Percentiles rank a stretch among this genome's conserved stretches.
phyloP scores from a whole-genome alignment of 2,797 vertebrate genomes.

The Tokudaia tokunoshimensis region DNA sequence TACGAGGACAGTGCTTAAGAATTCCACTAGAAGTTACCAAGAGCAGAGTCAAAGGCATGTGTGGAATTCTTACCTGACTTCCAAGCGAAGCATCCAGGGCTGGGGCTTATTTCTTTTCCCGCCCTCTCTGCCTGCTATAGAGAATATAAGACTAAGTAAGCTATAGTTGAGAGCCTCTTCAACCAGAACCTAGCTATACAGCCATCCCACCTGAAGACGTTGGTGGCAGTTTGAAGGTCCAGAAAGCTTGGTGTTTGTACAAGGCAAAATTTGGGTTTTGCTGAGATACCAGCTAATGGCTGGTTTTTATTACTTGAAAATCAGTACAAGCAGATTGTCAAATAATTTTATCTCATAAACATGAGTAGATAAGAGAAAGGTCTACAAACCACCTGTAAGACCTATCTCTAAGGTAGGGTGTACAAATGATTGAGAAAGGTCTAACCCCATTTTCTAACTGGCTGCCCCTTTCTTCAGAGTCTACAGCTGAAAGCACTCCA shows the following conservation, averaged over 20 bases:
- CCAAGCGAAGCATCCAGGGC: not conserved
- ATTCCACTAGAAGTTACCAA: not conserved
- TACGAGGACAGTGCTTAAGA: not conserved
- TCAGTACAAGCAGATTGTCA: slow-evolving; percentile 18
- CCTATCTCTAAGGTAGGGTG: not conserved
- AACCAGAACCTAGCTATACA: not conserved
- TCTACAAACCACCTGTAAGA: not conserved
- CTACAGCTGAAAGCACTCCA: not conserved
- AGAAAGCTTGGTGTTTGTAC: not conserved
- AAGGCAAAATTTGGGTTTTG: slow-evolving; percentile 48
- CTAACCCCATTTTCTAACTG: not conserved
- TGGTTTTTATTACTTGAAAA: slow-evolving; percentile 63
- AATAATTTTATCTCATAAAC: slow-evolving; percentile 13
- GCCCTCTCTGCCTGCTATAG: not conserved
- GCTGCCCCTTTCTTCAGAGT: not conserved
- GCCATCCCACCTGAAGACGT: not conserved
- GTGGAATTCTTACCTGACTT: slow-evolving; percentile 18
- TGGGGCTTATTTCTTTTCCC: not conserved
- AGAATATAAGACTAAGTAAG: not conserved
- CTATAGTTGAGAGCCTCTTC: not conserved
- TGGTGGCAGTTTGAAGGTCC: not conserved
- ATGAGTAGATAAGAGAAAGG: slow-evolving; percentile 20
- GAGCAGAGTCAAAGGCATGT: slow-evolving; percentile 1
- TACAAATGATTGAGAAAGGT: not conserved
- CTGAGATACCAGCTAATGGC: not conserved